These are phyloP conservation scores for Tetramorium parvispinum DNA, from an alignment of 1,140 invertebrate species.

Conservation along the genomic window DNA sequence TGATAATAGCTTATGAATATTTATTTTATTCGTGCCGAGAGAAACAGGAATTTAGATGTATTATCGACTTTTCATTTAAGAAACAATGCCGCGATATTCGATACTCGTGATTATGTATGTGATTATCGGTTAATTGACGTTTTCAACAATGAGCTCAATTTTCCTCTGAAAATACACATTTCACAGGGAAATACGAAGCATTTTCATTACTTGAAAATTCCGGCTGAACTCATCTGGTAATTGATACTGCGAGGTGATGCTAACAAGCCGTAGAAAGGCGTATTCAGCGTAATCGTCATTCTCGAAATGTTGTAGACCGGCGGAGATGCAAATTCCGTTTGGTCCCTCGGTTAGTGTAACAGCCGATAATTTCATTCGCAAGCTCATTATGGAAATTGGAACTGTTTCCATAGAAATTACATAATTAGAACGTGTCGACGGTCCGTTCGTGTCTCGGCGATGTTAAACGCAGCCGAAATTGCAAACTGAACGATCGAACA, in stretches of 20 bases:
- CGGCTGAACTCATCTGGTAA: not conserved
- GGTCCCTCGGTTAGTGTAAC: conserved; percentile 38
- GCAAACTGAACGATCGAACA: conserved; percentile 1
- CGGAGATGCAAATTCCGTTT: conserved; percentile 42
- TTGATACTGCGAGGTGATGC: conserved; percentile 27
- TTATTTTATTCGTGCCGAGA: not conserved
- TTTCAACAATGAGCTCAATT: conserved; percentile 5
- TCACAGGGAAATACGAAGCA: not conserved
- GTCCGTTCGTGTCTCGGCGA: not conserved
- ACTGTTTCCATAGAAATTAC: conserved; percentile 58
- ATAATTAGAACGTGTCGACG: conserved; percentile 37
- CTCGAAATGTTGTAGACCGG: not conserved
- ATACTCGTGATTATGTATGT: not conserved
- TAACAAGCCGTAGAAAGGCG: conserved; percentile 41
- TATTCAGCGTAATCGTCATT: conserved; percentile 42
- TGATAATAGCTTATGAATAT: not conserved
- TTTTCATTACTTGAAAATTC: conserved; percentile 31
- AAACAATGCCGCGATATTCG: not conserved
- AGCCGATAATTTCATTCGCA: conserved; percentile 55
- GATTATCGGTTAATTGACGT: conserved; percentile 8
- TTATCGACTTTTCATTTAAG: not conserved
- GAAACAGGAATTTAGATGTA: not conserved
- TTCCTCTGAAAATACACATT: not conserved
- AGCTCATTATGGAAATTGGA: conserved; percentile 58
- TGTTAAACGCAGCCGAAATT: conserved; percentile 26